Evolutionary conservation across 2,113 vertebrate genomes (phyloP).

Genomic region (Murina feae): DNA sequence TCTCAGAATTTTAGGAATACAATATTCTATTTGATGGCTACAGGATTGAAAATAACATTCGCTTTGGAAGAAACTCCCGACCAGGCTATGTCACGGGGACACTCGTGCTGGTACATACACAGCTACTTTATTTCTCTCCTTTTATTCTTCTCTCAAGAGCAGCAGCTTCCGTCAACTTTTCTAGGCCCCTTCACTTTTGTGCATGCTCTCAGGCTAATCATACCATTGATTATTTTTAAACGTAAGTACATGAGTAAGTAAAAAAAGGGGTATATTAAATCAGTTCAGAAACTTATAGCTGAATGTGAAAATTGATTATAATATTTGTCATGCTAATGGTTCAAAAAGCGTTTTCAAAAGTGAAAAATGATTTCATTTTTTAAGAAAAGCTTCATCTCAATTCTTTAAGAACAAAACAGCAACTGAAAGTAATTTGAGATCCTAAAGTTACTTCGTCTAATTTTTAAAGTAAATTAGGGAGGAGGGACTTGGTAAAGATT

Average conservation of each 20-base stretch:
- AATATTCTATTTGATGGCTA: neutral
- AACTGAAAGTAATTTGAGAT: neutral
- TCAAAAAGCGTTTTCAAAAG: neutral
- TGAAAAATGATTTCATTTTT: slow-evolving; percentile 25
- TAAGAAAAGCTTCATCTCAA: neutral
- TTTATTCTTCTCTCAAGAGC: neutral
- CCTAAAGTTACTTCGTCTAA: slow-evolving; percentile 18
- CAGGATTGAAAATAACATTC: neutral
- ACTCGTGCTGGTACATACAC: accelerated
- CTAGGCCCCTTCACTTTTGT: neutral
- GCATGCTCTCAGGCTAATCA: neutral
- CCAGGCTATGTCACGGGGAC: neutral
- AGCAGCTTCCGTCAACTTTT: neutral
- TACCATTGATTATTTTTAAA: neutral
- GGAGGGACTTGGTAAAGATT: neutral
- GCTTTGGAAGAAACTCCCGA: neutral
- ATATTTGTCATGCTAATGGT: neutral
- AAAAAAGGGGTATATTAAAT: neutral
- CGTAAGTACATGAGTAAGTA: neutral
- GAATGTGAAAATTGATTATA: neutral
- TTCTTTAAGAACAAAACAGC: neutral
- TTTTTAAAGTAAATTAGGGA: slow-evolving; percentile 51
- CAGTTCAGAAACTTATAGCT: neutral
- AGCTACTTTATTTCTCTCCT: neutral
- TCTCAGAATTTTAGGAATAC: neutral